Evolutionary conservation across 2,113 vertebrate species (phyloP), one percentile per base, ranked within the genome.

Genomic region (Lampris incognitus): DNA sequence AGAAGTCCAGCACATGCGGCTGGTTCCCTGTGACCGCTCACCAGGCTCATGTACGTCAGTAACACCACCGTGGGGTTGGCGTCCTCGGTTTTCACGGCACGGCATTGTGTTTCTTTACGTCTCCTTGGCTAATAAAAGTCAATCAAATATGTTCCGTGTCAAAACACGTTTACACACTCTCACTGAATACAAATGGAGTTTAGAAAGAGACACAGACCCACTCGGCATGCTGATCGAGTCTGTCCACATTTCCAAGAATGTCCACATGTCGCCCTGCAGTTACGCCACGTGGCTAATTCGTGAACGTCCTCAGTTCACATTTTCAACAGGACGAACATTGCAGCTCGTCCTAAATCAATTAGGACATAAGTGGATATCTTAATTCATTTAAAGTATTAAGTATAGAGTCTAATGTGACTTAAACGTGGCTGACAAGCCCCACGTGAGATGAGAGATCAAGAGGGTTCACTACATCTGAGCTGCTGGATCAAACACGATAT

Each of bases 391-490:
- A 65, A 42, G 3, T 37, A 44, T 56, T 44, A 24, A 73, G 67
- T 36, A 69, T 74, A 1, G 11, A 38, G 66, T 64, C 60, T 49
- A 65, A 42, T 49, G 63, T 75, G 64, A 74, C 68, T 72, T 82
- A 63, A 71, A 77, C 78, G 24, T 49, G 67, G 69, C 58, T 68
- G 40, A 59, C 36, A 46, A 58, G 61, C 61, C 42, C 44, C 36
- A 81, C 71, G 84, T 76, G 39, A 36, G 50, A 85, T 83, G 40
- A 61, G 72, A 63, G 64, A 69, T 44, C 10, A 58, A 80, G 54
- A 79, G 75, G 77, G 63, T 68, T 87, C 61, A 72, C 85, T 60
- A 79, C 75, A 68, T 76, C 74, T 24, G 24, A 24, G 24, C 24
- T 24, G 24, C 24, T 24, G 24, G 24, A 24, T 24, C 24, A 24